Conservation (phyloP, 92 coral and sea anemone species). For the Porites lobata region DNA sequence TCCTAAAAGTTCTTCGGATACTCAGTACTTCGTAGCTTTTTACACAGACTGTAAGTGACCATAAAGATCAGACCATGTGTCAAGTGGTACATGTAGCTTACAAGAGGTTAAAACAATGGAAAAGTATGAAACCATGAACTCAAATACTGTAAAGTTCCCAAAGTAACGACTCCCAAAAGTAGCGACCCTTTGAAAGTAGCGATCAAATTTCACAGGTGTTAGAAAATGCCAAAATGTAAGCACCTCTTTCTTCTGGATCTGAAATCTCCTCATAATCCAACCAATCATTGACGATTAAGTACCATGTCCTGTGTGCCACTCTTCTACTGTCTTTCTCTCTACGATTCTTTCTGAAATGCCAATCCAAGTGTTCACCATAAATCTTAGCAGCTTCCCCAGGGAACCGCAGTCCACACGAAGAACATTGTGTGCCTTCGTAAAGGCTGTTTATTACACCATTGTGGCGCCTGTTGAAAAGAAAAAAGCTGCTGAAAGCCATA, state of each 20-base stretch:
- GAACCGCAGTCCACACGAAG: constrained; percentile 96
- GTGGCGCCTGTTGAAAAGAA: constrained; percentile 70
- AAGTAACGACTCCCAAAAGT: too few species aligned
- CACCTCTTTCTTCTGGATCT: constrained; percentile 99
- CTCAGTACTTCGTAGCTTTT: too few species aligned
- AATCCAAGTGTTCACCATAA: constrained; percentile 95
- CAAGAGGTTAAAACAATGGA: too few species aligned
- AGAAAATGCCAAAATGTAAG: not conserved
- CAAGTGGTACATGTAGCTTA: too few species aligned
- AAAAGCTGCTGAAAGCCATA: not conserved
- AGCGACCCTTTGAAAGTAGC: too few species aligned
- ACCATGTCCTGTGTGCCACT: constrained; percentile 95
- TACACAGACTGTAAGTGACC: too few species aligned
- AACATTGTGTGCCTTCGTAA: constrained; percentile 94
- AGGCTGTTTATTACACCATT: constrained; percentile 75
- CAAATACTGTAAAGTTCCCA: too few species aligned
- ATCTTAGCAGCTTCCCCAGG: constrained; percentile 89
- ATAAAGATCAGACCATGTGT: too few species aligned
- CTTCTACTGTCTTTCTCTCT: constrained; percentile 92
- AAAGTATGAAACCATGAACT: too few species aligned
- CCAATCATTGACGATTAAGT: constrained; percentile 94
- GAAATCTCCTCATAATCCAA: constrained; percentile 92
- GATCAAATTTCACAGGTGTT: too few species aligned
- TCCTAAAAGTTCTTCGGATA: too few species aligned
- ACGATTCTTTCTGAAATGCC: constrained; percentile 98